These are phyloP conservation scores for Typhlichthys eigenmanni DNA, from an alignment of 2,797 vertebrate species.

Conservation along the genomic window DNA sequence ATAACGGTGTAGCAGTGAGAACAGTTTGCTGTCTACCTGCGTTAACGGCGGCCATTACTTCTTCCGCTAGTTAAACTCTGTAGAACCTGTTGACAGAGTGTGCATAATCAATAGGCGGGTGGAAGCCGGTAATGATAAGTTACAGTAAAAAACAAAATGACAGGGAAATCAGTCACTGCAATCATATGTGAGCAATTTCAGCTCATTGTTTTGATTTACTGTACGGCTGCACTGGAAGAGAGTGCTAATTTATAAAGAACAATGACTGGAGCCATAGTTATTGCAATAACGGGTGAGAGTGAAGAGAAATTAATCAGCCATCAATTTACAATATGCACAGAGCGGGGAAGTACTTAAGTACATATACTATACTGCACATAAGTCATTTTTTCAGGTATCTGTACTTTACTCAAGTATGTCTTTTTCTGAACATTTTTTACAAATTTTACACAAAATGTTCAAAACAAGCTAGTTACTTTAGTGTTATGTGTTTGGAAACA, in stretches of 20 bases:
- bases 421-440: no score
- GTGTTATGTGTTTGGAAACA: no score
- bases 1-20: constrained; percentile 26
- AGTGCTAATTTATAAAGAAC: constrained; percentile 49
- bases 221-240: constrained; percentile 27
- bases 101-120: constrained; percentile 48
- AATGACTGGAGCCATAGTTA: constrained; percentile 26
- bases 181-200: constrained; percentile 43
- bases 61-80: constrained; percentile 28
- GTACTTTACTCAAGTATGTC: no score
- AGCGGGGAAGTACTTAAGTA: constrained; percentile 6
- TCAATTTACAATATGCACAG: constrained; percentile 35
- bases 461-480: no score
- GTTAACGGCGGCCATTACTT: constrained; percentile 53
- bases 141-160: constrained; percentile 45
- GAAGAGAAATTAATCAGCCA: constrained; percentile 46
- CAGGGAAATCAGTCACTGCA: constrained; percentile 51
- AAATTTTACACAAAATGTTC: no score
- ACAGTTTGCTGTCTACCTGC: constrained; percentile 29
- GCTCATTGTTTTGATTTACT: constrained; percentile 58
- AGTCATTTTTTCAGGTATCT: no score
- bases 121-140: constrained; percentile 56
- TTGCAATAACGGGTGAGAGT: constrained; percentile 37
- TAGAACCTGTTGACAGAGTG: constrained; percentile 25
- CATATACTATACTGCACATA: no score